These are phyloP conservation scores for Anguilla megastoma DNA, from an alignment of 2,797 vertebrate genomes.

Conservation along the genomic window DNA sequence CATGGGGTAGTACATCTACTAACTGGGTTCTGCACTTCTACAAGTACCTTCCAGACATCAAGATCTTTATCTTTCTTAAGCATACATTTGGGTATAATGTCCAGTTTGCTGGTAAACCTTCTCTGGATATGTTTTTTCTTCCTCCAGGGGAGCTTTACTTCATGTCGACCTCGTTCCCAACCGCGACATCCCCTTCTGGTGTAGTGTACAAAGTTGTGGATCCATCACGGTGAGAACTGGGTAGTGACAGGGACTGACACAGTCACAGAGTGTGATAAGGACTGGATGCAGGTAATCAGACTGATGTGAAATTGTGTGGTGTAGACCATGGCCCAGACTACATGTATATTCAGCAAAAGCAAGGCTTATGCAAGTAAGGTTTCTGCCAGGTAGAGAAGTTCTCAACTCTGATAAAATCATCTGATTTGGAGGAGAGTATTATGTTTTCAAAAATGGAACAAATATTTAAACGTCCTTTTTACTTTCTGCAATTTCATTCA, in stretches of 20 bases:
- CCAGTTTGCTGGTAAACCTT: background rate
- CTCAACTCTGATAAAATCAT: too few species aligned
- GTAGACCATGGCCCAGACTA: background rate
- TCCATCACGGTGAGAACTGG: constrained; percentile 81
- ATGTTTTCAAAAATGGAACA: background rate
- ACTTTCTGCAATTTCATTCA: background rate
- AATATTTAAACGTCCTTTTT: background rate
- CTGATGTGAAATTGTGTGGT: background rate
- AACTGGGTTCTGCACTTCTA: background rate
- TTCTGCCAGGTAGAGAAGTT: too few species aligned
- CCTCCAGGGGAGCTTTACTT: constrained; percentile 90
- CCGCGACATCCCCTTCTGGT: constrained; percentile 79
- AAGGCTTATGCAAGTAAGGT: background rate
- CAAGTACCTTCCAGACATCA: background rate
- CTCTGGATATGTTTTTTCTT: constrained; percentile 9
- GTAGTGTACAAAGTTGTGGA: constrained; percentile 93
- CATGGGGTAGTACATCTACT: background rate
- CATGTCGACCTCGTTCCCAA: constrained; percentile 86
- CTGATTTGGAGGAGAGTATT: too few species aligned
- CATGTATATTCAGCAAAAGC: background rate
- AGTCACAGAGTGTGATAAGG: background rate
- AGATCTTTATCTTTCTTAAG: too few species aligned
- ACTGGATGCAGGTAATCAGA: background rate
- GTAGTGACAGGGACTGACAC: background rate
- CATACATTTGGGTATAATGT: background rate